Evolutionary conservation across 2,797 vertebrate species (phyloP), one percentile per base, ranked within the genome.

Genomic region (Garrulus glandarius): DNA sequence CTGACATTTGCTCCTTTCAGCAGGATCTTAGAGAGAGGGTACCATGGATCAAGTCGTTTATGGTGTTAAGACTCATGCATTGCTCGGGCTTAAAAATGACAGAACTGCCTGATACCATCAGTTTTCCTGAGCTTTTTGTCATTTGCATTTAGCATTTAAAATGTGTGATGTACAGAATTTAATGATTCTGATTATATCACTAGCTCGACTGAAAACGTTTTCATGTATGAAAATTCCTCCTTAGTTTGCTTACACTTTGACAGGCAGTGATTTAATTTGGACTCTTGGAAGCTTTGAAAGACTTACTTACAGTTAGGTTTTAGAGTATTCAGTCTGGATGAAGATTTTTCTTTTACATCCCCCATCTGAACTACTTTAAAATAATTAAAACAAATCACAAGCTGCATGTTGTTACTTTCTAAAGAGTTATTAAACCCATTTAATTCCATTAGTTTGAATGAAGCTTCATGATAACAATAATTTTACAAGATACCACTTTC

Each of bases 1-100:
- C 84, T 94, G 95, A 93, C 85, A 69, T 85, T 95, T 91, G 92
- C 78, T 96, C 87, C 85, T 95, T 94, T 93, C 2, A 11, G 86
- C 71, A 89, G 91, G 85, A 85, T 80, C 89, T 96, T 87, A 93
- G 90, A 2, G 3, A 72, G 63, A 44, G 34, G 50, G 91, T 84
- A 87, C 92, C 78, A 74, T 3, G 59, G 87, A 87, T 95, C 84
- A 85, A 89, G 63, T 3, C 16, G n/a, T 75, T 94, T 93, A 61
- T 22, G 5, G 85, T 64, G 55, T 89, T 87, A 92, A 63, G n/a
- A 26, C 26, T 89, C 43, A 67, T 63, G 76, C 70, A 65, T 47
- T 50, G 27, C 30, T 88, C 1, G 0, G 23, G 46, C 68, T 96
- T 88, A 69, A 70, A 75, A 56, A 79, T 93, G 52, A 63, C 63